Conservation (phyloP, 2,888 invertebrate genomes). For the Trissoscelio sp. region DNA sequence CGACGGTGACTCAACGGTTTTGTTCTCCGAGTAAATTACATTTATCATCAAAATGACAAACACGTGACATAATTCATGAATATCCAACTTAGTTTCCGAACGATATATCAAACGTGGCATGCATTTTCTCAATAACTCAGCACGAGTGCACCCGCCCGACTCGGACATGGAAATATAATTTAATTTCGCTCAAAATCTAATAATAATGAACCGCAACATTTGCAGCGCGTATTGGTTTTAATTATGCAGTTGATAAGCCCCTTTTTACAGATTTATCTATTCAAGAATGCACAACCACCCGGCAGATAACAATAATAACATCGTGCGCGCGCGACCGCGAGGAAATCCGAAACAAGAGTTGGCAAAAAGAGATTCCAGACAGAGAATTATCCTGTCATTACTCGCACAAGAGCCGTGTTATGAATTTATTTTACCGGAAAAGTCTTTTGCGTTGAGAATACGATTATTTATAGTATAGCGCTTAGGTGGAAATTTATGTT, state of each 20-base stretch:
- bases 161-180: slow-evolving; percentile 1
- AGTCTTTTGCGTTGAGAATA: slow-evolving; percentile 63
- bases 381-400: slow-evolving; percentile 66
- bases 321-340: no score
- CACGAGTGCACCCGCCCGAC: background rate
- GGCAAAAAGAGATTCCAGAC: slow-evolving; percentile 58
- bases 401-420: slow-evolving; percentile 52
- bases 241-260: slow-evolving; percentile 43
- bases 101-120: slow-evolving; percentile 52
- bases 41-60: slow-evolving; percentile 54
- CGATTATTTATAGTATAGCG: slow-evolving; percentile 67
- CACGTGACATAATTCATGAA: slow-evolving; percentile 53
- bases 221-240: slow-evolving; percentile 29
- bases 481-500: slow-evolving; percentile 67
- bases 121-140: slow-evolving; percentile 47
- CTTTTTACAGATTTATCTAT: slow-evolving; percentile 48
- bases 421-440: slow-evolving; percentile 68
- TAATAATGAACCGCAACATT: slow-evolving; percentile 19
- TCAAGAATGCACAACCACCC: slow-evolving; percentile 50
- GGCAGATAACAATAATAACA: slow-evolving; percentile 40
- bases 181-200: slow-evolving; percentile 12
- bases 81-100: slow-evolving; percentile 53
- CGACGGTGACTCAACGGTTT: slow-evolving; percentile 48
- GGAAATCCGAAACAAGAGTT: slow-evolving; percentile 46
- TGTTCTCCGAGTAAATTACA: slow-evolving; percentile 55